These are phyloP conservation scores for Agrilus cyanescens DNA, from an alignment of 2,888 invertebrate species.

Conservation along the genomic window DNA sequence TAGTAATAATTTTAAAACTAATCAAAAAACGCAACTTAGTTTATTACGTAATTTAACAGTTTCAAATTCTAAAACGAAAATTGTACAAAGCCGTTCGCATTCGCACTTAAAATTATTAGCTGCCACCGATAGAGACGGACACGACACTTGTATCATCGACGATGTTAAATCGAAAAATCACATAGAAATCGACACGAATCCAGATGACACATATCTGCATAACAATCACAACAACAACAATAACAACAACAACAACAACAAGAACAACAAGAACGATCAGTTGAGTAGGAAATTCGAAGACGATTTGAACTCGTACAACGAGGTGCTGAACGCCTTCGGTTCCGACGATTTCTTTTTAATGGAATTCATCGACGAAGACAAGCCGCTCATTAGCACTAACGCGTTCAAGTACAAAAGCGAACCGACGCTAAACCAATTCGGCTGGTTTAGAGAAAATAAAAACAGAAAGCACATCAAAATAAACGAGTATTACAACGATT, in stretches of 20 bases:
- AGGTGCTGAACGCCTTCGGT: slow-evolving; percentile 14
- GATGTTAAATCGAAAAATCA: slow-evolving; percentile 13
- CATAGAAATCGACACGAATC: slow-evolving; percentile 2
- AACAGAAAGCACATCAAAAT: slow-evolving; percentile 27
- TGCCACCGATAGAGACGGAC: slow-evolving; percentile 35
- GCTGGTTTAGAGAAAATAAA: too few species aligned
- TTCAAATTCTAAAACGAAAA: slow-evolving; percentile 11
- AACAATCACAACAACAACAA: too few species aligned
- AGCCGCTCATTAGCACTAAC: slow-evolving; percentile 13
- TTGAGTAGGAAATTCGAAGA: slow-evolving; percentile 5
- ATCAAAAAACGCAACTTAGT: slow-evolving; percentile 6
- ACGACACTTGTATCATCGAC: slow-evolving; percentile 48
- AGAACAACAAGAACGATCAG: too few species aligned
- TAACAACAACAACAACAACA: too few species aligned
- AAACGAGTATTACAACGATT: slow-evolving; percentile 51
- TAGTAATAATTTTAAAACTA: slow-evolving; percentile 7
- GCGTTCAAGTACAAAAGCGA: slow-evolving; percentile 28
- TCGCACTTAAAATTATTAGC: too few species aligned
- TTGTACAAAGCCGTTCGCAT: not conserved
- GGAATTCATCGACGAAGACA: slow-evolving; percentile 23
- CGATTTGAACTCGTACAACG: slow-evolving; percentile 14
- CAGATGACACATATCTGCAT: too few species aligned
- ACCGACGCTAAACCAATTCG: slow-evolving; percentile 21
- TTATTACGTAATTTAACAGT: too few species aligned
- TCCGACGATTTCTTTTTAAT: slow-evolving; percentile 34